phyloP scores from a whole-genome alignment of 2,797 vertebrate genomes.

The Lacerta agilis region DNA sequence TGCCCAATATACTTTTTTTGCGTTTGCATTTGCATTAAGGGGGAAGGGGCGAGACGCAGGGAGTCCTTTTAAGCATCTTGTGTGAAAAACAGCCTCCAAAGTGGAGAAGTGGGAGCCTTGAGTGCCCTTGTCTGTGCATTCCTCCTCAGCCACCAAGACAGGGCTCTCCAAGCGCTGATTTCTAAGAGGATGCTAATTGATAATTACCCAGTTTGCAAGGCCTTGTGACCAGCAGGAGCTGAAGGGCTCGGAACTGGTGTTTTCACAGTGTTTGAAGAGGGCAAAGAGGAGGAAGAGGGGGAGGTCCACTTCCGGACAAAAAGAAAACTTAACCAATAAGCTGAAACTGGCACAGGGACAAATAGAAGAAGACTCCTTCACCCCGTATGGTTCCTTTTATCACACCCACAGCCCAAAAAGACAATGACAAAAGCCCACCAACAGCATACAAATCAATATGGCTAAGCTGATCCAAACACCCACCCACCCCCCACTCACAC shows the following conservation, averaged over 20 bases:
- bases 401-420: no score
- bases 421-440: no score
- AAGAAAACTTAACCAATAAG: no score
- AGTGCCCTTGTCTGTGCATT: not conserved
- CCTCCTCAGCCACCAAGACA: not conserved
- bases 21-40: not conserved
- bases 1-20: not conserved
- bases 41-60: not conserved
- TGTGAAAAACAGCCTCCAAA: not conserved
- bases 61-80: not conserved
- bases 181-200: slow-evolving; percentile 21
- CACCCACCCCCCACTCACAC: no score
- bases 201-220: slow-evolving; percentile 3
- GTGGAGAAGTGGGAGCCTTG: not conserved
- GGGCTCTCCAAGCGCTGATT: not conserved
- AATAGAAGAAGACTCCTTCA: no score
- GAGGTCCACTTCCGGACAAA: not conserved
- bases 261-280: not conserved
- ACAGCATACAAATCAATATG: no score
- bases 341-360: no score
- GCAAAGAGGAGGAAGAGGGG: not conserved
- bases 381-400: no score
- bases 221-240: not conserved
- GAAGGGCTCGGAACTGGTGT: not conserved
- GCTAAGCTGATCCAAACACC: no score